phyloP scores from a whole-genome alignment of 2,113 vertebrate species.

The Oophaga pumilio region DNA sequence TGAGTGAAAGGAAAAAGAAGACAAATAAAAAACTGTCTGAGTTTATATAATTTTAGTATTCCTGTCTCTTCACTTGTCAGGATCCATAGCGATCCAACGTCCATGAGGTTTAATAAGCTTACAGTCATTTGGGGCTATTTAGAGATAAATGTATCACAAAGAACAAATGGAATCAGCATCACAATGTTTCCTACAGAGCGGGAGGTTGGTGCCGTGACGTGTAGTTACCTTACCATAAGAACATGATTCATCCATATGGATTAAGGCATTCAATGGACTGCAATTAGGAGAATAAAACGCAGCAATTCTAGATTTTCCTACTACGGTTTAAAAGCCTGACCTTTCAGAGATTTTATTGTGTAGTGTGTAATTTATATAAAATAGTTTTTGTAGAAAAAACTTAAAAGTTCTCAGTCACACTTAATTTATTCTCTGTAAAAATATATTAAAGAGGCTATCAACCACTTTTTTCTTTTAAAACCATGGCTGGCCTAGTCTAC shows the following conservation, averaged over 20 bases:
- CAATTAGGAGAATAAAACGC: background rate
- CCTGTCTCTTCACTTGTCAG: background rate
- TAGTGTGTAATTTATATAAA: background rate
- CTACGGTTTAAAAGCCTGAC: background rate
- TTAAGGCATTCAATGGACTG: background rate
- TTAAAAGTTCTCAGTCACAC: background rate
- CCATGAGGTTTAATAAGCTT: background rate
- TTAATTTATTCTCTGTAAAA: background rate
- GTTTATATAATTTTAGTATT: constrained; percentile 7
- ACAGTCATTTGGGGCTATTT: background rate
- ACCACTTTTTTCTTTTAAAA: too few species aligned
- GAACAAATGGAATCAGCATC: background rate
- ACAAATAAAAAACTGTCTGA: background rate
- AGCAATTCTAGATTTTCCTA: background rate
- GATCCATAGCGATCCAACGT: background rate
- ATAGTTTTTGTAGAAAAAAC: background rate
- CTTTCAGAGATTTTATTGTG: background rate
- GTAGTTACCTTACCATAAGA: background rate
- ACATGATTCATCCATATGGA: background rate
- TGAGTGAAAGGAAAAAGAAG: background rate
- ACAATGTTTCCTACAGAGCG: background rate
- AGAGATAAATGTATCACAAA: background rate
- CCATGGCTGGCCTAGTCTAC: too few species aligned
- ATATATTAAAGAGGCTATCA: too few species aligned
- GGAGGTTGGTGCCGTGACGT: background rate